Percentiles rank a stretch among this genome's conserved stretches.
These are phyloP conservation scores for Trichopria drosophilae DNA, from an alignment of 2,888 invertebrate genomes.

Conservation along the genomic window DNA sequence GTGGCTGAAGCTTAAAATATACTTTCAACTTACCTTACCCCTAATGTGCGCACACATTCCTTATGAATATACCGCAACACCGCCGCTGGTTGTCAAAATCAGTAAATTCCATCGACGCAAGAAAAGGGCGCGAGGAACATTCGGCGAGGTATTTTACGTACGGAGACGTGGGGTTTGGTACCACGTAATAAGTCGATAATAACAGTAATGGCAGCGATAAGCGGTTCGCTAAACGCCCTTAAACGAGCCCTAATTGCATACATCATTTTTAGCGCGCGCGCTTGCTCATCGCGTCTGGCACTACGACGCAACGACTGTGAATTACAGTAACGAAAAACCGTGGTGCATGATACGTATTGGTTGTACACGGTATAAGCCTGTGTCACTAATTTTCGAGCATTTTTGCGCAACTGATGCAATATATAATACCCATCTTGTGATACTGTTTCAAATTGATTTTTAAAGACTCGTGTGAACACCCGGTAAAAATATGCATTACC, in stretches of 20 bases:
- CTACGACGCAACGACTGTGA: conserved; percentile 35
- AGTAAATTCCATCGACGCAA: too few species aligned
- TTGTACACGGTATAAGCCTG: conserved; percentile 25
- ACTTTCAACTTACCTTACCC: too few species aligned
- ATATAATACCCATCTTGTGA: conserved; percentile 2
- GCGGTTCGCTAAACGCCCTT: conserved; percentile 53
- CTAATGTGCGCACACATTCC: too few species aligned
- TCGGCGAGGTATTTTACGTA: too few species aligned
- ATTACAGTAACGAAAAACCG: conserved; percentile 37
- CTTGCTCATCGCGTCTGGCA: conserved; percentile 15
- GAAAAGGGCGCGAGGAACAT: too few species aligned
- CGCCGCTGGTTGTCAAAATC: too few species aligned
- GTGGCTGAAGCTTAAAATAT: too few species aligned
- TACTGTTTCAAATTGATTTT: not conserved
- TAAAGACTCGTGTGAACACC: conserved; percentile 5
- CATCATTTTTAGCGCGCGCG: conserved; percentile 25
- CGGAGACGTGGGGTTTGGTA: too few species aligned
- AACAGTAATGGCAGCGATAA: conserved; percentile 55
- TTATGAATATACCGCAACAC: too few species aligned
- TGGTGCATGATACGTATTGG: not conserved
- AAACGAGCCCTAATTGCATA: conserved; percentile 57
- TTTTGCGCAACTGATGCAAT: conserved; percentile 41
- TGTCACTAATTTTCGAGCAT: conserved; percentile 50
- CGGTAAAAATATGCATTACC: too few species aligned
- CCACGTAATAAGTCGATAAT: conserved; percentile 58